A percentile compares a stretch with the other conserved stretches of the same genome.
These are phyloP conservation scores for Phocides pigmalion DNA, from an alignment of 1,140 invertebrate species.

Conservation along the genomic window DNA sequence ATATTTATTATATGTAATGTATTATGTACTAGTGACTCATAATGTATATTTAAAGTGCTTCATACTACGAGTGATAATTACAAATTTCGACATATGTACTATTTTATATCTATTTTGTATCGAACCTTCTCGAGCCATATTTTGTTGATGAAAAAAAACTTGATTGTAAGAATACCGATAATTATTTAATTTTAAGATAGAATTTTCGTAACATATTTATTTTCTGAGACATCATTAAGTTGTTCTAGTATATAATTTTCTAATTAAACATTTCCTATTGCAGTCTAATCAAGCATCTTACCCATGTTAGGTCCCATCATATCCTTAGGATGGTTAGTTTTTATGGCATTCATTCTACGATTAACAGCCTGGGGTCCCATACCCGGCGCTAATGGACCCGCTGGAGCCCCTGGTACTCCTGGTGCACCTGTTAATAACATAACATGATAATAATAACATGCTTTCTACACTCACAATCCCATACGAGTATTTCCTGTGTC, in stretches of 20 bases:
- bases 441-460: not conserved
- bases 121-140: too few relatives aligned
- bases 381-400: constrained; percentile 72
- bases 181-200: too few relatives aligned
- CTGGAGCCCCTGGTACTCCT: constrained; percentile 69
- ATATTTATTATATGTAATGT: not conserved
- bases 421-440: constrained; percentile 64
- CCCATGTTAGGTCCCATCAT: constrained; percentile 90
- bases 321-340: constrained; percentile 92
- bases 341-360: constrained; percentile 91
- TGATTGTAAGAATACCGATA: too few relatives aligned
- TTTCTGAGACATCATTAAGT: too few relatives aligned
- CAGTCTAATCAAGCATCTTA: constrained; percentile 67
- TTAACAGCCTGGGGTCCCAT: constrained; percentile 85
- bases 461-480: too few relatives aligned
- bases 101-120: not conserved
- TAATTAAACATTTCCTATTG: not conserved
- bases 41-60: constrained; percentile 12
- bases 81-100: not conserved
- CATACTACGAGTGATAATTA: constrained; percentile 1
- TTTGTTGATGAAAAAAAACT: too few relatives aligned
- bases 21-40: not conserved
- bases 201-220: too few relatives aligned
- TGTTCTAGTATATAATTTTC: too few relatives aligned
- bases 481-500: too few relatives aligned